Percentiles rank a stretch among this genome's conserved stretches.
phyloP scores from a whole-genome alignment of 2,113 vertebrate genomes.

The Otis tarda region DNA sequence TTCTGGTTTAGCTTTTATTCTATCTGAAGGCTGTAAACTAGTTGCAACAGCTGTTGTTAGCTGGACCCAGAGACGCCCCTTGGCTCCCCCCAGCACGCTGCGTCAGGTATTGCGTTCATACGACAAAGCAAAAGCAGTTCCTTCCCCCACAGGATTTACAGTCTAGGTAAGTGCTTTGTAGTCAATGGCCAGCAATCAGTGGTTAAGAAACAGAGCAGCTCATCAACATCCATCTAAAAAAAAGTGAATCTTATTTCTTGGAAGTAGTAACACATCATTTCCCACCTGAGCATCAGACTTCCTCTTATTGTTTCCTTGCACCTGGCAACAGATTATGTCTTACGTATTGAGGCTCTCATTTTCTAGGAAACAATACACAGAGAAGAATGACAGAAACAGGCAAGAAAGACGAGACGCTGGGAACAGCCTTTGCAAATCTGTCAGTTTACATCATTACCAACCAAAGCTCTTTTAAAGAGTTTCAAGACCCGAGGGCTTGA shows the following conservation, averaged over 20 bases:
- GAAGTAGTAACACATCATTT: not conserved
- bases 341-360: not conserved
- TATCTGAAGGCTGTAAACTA: not conserved
- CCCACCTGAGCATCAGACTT: constrained; percentile 27
- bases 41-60: not conserved
- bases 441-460: constrained; percentile 16
- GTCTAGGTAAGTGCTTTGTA: not conserved
- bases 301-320: constrained; percentile 28
- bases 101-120: not conserved
- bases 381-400: constrained; percentile 24
- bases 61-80: not conserved
- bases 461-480: not conserved
- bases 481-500: not conserved
- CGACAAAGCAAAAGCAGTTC: not conserved
- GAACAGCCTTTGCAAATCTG: constrained; percentile 33
- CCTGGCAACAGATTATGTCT: constrained; percentile 12
- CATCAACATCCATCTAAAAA: not conserved
- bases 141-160: not conserved
- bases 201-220: not conserved
- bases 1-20: not conserved
- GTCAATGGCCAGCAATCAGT: not conserved
- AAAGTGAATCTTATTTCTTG: not conserved
- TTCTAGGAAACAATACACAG: constrained; percentile 3
- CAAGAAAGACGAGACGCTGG: not conserved
- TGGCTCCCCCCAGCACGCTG: not conserved